A percentile compares a stretch with the other conserved stretches of the same genome.
Conservation (phyloP, 2,797 vertebrate genomes). For the Rhinogobio ventralis region DNA sequence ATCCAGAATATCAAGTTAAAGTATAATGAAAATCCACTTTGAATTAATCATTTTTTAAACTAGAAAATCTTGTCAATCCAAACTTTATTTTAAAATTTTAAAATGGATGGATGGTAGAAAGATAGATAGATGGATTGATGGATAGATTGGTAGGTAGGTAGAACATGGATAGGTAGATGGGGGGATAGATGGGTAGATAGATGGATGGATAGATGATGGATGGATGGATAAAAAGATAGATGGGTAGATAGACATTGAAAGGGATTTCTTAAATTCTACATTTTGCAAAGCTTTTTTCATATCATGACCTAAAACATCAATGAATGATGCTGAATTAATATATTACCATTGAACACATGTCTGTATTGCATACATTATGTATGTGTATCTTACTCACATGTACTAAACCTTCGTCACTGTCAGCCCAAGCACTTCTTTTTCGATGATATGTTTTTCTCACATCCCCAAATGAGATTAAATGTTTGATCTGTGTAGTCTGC, state of each 20-base stretch:
- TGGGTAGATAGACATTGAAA: neutral
- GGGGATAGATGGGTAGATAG: too few relatives aligned
- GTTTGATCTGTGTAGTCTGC: conserved; percentile 62
- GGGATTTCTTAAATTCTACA: neutral
- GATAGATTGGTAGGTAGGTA: neutral
- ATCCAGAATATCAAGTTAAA: neutral
- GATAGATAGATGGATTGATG: neutral
- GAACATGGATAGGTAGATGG: too few relatives aligned
- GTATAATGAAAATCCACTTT: neutral
- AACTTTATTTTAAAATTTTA: neutral
- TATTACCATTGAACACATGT: neutral
- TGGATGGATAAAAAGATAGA: neutral
- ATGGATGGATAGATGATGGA: neutral
- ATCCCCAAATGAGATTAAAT: conserved; percentile 67
- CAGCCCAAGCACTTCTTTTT: conserved; percentile 1
- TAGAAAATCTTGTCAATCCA: neutral
- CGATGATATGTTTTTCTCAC: neutral
- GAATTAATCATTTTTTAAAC: neutral
- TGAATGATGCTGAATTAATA: neutral
- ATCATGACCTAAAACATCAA: neutral
- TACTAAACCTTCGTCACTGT: neutral
- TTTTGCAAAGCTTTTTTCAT: neutral
- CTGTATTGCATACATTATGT: conserved; percentile 7
- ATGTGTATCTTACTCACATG: neutral
- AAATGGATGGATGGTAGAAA: neutral